Evolutionary conservation across 2,888 invertebrate species (phyloP).

Genomic region (Heliconius erato): DNA sequence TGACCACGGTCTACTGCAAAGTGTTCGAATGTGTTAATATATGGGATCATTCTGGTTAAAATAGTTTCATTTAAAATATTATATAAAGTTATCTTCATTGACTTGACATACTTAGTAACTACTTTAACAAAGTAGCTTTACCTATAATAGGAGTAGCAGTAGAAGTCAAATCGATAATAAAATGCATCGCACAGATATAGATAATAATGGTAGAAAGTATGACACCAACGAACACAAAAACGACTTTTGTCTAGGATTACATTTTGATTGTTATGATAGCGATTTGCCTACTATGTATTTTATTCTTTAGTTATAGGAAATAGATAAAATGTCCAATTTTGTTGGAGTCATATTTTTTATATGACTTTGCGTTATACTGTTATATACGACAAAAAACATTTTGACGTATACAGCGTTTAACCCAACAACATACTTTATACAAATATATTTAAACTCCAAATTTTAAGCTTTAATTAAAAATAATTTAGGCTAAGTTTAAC

Average conservation of each 20-base stretch:
- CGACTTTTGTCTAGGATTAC: slow-evolving; percentile 25
- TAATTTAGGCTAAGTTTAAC: too few relatives aligned
- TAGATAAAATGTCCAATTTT: not conserved
- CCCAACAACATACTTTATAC: not conserved
- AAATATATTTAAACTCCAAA: too few relatives aligned
- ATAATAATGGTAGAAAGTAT: slow-evolving; percentile 27
- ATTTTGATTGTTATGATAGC: slow-evolving; percentile 37
- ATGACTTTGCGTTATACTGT: too few relatives aligned
- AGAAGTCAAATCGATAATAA: slow-evolving; percentile 14
- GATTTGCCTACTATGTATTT: slow-evolving; percentile 14
- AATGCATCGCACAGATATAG: not conserved
- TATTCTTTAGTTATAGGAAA: slow-evolving; percentile 2
- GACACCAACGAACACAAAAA: slow-evolving; percentile 30
- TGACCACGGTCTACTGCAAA: too few relatives aligned
- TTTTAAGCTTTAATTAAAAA: too few relatives aligned
- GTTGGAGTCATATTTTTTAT: not conserved
- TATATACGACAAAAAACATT: not conserved
- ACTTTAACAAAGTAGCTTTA: not conserved
- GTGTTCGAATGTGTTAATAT: too few relatives aligned
- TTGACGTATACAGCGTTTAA: too few relatives aligned
- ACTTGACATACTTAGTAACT: not conserved
- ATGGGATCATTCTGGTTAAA: too few relatives aligned
- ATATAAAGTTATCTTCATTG: too few relatives aligned
- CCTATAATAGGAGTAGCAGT: not conserved
- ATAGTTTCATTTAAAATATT: too few relatives aligned